Evolutionary conservation across 2,113 vertebrate species (phyloP).

Genomic region (Cyanistes caeruleus): DNA sequence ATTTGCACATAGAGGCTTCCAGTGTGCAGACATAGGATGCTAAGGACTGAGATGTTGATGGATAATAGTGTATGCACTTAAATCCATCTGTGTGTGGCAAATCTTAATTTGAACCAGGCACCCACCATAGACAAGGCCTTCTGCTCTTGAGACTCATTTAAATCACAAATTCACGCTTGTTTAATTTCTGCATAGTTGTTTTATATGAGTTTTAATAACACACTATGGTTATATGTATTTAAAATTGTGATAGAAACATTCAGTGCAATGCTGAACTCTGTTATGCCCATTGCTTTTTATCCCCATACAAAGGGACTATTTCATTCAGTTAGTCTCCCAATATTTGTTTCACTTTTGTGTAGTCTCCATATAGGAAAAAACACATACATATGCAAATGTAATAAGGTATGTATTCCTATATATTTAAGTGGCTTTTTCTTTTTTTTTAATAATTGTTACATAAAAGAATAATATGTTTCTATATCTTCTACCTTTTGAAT

Average conservation of each 20-base stretch:
- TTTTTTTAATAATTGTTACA: neutral
- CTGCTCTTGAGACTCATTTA: neutral
- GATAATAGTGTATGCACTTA: neutral
- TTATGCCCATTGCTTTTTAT: neutral
- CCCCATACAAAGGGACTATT: neutral
- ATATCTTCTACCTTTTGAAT: neutral
- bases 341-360: neutral
- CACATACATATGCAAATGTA: rapidly evolving
- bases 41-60: neutral
- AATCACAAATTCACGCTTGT: neutral
- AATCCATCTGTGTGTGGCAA: neutral
- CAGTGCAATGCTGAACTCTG: neutral
- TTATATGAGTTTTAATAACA: neutral
- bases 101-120: neutral
- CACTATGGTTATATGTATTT: neutral
- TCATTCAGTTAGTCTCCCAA: neutral
- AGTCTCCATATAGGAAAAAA: neutral
- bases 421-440: neutral
- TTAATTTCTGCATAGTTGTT: neutral
- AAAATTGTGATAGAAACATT: neutral
- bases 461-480: neutral
- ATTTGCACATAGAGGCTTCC: neutral
- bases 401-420: neutral
- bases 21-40: neutral
- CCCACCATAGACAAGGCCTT: neutral